Base-by-base conservation (phyloP, 2,888 invertebrate genomes). In the Torymus texanus region DNA sequence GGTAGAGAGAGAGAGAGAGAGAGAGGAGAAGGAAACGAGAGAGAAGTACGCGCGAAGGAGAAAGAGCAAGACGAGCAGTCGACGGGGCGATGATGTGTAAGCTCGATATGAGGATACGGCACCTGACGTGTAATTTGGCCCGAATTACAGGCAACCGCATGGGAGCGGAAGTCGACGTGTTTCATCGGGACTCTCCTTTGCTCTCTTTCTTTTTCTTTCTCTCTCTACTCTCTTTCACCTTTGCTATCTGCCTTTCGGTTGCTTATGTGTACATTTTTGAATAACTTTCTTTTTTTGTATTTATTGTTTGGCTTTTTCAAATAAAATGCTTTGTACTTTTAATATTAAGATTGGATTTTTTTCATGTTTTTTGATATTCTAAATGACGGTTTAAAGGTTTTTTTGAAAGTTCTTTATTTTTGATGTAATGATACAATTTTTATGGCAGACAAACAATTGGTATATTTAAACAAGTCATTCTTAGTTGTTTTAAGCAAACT, bases 51-150 rank as follows among this genome's bases (percentile, higher is more conserved):
- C 29, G 12, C 21, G 10, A 13, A 29, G 61, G 56, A 70, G 63
- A 71, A 50, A 59, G 62, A 65, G 65, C 41, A 21, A 70, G 51
- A 14, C 67, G 59, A 41, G 61, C 68, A 67, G 41, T 75, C 74
- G 72, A 16, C 68, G 73, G 55, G 70, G 62, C 75, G 78, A 79
- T 76, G 76, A 76, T 81, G 79, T 79, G 84, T 80, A 82, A 84
- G 83, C 41, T 82, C 82, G 83, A 81, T 81, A 82, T 79, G 82
- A 81, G 84, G 83, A 81, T 81, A 75, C 78, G 83, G 83, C 85
- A 85, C 85, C 85, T 86, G 86, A 85, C 84, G 83, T 85, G 85
- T 85, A 87, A 87, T 87, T 87, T 85, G 82, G 84, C 81, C 84
- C 83, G 84, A 85, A 85, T 83, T 81, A 83, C 82, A 75, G 81